Evolutionary conservation across 92 coral and sea anemone genomes (phyloP).

Genomic region (Chrysogorgia sp.): DNA sequence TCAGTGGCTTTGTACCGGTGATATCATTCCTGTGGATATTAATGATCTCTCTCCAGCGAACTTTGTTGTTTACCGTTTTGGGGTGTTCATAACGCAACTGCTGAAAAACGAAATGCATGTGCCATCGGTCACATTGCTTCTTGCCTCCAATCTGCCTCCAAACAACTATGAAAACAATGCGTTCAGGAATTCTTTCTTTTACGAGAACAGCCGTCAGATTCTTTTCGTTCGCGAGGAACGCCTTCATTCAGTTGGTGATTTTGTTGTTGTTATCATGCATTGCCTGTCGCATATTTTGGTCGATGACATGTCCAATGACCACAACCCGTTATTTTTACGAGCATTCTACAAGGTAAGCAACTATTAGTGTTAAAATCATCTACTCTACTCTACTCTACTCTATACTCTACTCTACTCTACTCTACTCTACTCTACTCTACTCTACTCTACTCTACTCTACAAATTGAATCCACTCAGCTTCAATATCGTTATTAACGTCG

Average conservation of each 20-base stretch:
- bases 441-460: too few relatives aligned
- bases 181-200: constrained; percentile 94
- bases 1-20: constrained; percentile 97
- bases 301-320: constrained; percentile 80
- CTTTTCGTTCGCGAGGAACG: constrained; percentile 94
- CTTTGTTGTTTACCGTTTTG: constrained; percentile 97
- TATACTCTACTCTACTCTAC: too few relatives aligned
- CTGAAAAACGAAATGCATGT: constrained; percentile 83
- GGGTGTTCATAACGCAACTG: constrained; percentile 91
- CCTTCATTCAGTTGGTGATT: constrained; percentile 97
- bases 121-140: constrained; percentile 94
- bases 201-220: constrained; percentile 96
- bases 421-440: too few relatives aligned
- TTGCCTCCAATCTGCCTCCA: constrained; percentile 93
- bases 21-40: constrained; percentile 90
- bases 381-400: too few relatives aligned
- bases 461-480: too few relatives aligned
- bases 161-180: constrained; percentile 93
- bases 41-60: constrained; percentile 92
- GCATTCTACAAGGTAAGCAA: constrained; percentile 99
- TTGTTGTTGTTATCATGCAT: constrained; percentile 93
- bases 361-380: neutral
- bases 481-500: too few relatives aligned
- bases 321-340: constrained; percentile 89
- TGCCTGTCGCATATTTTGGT: constrained; percentile 91